Evolutionary conservation across 92 coral and sea anemone genomes (phyloP), one percentile per base, ranked within the genome.

Genomic region (Epizoanthus scotinus): DNA sequence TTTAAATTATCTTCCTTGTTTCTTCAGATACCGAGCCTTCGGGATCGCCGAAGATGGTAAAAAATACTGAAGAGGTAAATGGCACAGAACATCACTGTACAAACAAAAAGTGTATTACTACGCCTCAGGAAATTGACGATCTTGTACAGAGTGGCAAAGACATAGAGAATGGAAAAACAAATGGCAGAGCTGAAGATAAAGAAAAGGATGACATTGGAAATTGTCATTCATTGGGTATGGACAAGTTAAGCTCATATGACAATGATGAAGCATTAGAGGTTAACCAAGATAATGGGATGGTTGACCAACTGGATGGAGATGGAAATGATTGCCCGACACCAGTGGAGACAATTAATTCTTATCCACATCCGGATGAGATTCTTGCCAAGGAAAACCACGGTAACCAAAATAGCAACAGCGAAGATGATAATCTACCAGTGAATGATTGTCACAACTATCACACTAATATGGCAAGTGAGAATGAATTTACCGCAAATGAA

Each of bases 321-420:
- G 81, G 38, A 25, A 38, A 14, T 59, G 68, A 58, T 29, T 38
- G 17, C 27, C 67, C 67, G 67, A 21, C 81, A 75, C 67, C 25
- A 36, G 27, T 29, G 19, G 65, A 59, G 36, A 40, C 29, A 50
- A 71, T 71, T 71, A 28, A 71, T 24, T 24, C 25, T 27, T 17
- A 52, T 52, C 62, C 42, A 20, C 12, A 13, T 27, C 36, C 78
- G 22, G 61, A 59, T 59, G 58, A 59, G 24, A 59, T 59, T 9
- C 19, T 13, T 59, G 67, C 81, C 68, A 59, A 75, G 54, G 67
- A 22, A 75, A 75, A 75, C 68, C 81, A 59, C 81, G 67, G 20
- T 59, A 10, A 75, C 81, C 81, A 75, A 75, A 6, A 22, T 40
- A n/a, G 25, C 22, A 59, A 58, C 27, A 36, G 20, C 38, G 81